Evolutionary conservation across 1,140 invertebrate species (phyloP).

Genomic region (Halictus rubicundus): DNA sequence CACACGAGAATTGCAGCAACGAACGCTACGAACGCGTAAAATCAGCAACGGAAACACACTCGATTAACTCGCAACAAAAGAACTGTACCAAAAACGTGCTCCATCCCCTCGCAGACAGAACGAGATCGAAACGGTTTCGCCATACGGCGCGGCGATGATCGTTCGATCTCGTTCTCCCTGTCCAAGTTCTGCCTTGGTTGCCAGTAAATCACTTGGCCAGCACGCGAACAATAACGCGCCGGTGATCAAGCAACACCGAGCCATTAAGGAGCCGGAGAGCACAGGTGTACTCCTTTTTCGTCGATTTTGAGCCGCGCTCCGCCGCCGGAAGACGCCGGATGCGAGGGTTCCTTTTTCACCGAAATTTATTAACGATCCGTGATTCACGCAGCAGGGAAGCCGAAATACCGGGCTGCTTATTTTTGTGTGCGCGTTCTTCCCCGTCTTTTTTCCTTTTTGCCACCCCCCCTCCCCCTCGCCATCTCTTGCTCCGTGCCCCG

Average conservation of each 20-base stretch:
- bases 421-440: not conserved
- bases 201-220: not conserved
- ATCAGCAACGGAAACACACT: too few species aligned
- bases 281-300: not conserved
- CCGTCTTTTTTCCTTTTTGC: not conserved
- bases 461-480: not conserved
- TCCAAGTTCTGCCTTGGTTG: not conserved
- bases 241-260: not conserved
- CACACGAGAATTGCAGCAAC: too few species aligned
- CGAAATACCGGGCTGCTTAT: slow-evolving; percentile 24
- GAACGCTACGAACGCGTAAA: too few species aligned
- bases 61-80: too few species aligned
- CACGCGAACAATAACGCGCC: slow-evolving; percentile 2
- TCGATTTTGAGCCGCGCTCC: not conserved
- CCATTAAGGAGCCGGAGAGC: not conserved
- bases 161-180: not conserved
- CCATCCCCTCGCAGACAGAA: too few species aligned
- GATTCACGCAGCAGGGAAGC: slow-evolving; percentile 44
- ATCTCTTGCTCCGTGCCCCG: not conserved
- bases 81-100: too few species aligned
- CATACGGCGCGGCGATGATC: too few species aligned
- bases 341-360: slow-evolving; percentile 14
- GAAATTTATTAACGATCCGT: slow-evolving; percentile 57
- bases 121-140: too few species aligned
- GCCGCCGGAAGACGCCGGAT: slow-evolving; percentile 4